Evolutionary conservation across 2,113 vertebrate species (phyloP).

Genomic region (Arenaria interpres): DNA sequence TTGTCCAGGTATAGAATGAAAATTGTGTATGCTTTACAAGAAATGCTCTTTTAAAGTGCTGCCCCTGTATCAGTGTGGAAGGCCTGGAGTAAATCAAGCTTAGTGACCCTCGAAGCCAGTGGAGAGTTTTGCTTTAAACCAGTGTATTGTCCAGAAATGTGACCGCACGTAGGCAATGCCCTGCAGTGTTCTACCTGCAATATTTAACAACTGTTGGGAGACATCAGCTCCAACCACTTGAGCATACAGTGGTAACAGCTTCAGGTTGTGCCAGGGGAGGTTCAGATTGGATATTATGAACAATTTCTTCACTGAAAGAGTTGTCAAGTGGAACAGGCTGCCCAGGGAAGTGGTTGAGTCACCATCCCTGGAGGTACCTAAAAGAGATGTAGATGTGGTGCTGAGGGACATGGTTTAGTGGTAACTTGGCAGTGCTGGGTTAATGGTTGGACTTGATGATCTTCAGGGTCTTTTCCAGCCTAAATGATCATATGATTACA

Average conservation of each 20-base stretch:
- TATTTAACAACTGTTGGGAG: background rate
- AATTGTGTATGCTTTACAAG: background rate
- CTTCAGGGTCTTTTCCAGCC: background rate
- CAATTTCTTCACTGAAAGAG: background rate
- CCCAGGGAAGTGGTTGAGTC: background rate
- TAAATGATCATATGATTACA: background rate
- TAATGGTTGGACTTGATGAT: background rate
- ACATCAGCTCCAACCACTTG: background rate
- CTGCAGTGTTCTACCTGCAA: background rate
- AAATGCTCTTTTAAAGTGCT: background rate
- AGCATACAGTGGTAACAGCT: fast-evolving
- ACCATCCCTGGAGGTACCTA: background rate
- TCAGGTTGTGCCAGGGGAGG: background rate
- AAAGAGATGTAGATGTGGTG: too few species aligned
- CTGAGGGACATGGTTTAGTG: background rate
- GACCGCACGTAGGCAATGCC: background rate
- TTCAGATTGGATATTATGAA: background rate
- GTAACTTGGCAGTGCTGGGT: background rate
- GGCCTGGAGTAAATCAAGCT: background rate
- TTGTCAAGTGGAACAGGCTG: background rate
- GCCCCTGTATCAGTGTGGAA: background rate
- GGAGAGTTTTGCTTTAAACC: background rate
- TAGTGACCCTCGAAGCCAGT: background rate
- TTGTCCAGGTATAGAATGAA: background rate
- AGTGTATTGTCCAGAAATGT: background rate